Percentiles rank a stretch among this genome's conserved stretches.
These are phyloP conservation scores for Sinohyriopsis cumingii DNA, from an alignment of 2,888 invertebrate species.

Conservation along the genomic window DNA sequence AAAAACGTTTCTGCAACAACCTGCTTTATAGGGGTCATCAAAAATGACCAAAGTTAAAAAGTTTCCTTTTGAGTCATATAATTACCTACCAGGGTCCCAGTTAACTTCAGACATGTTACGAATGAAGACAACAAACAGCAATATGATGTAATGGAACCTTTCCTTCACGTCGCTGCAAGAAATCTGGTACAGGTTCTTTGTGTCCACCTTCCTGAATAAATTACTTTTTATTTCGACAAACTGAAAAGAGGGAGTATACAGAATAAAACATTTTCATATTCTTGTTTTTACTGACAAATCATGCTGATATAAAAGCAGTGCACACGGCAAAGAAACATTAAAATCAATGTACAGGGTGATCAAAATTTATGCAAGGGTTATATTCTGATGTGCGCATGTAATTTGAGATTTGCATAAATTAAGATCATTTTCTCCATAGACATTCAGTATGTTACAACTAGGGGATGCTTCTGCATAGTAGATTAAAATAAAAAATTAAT, in stretches of 20 bases:
- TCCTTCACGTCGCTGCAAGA: slow-evolving; percentile 98
- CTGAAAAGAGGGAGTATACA: slow-evolving; percentile 75
- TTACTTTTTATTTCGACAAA: slow-evolving; percentile 99
- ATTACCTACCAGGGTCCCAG: slow-evolving; percentile 83
- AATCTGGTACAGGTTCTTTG: slow-evolving; percentile 94
- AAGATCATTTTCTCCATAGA: no score
- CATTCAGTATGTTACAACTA: no score
- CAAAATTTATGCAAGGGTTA: no score
- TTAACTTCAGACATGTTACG: slow-evolving; percentile 99
- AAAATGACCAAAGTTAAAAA: no score
- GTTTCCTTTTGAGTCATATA: not conserved
- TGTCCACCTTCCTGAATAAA: slow-evolving; percentile 99
- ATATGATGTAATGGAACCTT: slow-evolving; percentile 91
- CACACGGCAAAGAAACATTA: no score
- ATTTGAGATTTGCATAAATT: no score
- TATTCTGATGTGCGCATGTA: no score
- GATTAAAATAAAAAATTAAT: no score
- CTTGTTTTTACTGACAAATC: not conserved
- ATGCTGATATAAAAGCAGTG: not conserved
- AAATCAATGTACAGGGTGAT: no score
- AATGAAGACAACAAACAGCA: slow-evolving; percentile 93
- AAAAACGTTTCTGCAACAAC: no score
- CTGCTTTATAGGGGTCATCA: no score
- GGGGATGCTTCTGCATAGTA: no score
- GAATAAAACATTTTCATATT: not conserved